Evolutionary conservation across 2,888 invertebrate genomes (phyloP).

Genomic region (Patella caerulea): DNA sequence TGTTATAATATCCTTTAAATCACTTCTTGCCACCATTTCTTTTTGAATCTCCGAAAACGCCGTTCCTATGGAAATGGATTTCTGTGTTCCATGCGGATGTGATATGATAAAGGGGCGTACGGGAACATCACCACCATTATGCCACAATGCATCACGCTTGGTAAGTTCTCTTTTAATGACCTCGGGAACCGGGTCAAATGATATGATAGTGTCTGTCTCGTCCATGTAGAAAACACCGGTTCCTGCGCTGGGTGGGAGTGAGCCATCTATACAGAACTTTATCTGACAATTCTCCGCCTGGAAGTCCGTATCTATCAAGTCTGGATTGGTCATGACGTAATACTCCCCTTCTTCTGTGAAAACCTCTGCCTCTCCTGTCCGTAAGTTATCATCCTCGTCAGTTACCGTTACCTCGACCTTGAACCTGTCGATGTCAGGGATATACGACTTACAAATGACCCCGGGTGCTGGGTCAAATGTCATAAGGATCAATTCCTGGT

Average conservation of each 20-base stretch:
- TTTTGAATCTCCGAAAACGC: not conserved
- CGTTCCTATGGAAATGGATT: not conserved
- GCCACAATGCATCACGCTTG: not conserved
- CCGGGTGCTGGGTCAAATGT: not conserved
- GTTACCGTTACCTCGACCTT: conserved; percentile 1
- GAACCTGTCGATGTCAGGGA: not conserved
- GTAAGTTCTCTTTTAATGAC: conserved; percentile 2
- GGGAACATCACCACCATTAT: not conserved
- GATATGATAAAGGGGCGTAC: not conserved
- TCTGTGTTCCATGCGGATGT: not conserved
- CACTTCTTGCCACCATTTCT: conserved; percentile 3
- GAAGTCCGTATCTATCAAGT: conserved; percentile 5
- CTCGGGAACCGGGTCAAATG: not conserved
- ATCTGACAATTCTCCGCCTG: conserved; percentile 3
- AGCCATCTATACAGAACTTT: not conserved
- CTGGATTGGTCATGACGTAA: conserved; percentile 7
- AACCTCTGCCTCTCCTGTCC: not conserved
- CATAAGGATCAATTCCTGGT: not conserved
- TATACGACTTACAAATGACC: conserved; percentile 7
- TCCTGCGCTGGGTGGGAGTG: not conserved
- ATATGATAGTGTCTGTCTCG: not conserved
- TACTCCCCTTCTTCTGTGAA: conserved; percentile 3
- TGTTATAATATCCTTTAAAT: not conserved
- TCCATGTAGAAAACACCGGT: conserved; percentile 1
- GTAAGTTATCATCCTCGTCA: not conserved